Conservation (phyloP, 1,140 invertebrate species). For the Achatina immaculata region DNA sequence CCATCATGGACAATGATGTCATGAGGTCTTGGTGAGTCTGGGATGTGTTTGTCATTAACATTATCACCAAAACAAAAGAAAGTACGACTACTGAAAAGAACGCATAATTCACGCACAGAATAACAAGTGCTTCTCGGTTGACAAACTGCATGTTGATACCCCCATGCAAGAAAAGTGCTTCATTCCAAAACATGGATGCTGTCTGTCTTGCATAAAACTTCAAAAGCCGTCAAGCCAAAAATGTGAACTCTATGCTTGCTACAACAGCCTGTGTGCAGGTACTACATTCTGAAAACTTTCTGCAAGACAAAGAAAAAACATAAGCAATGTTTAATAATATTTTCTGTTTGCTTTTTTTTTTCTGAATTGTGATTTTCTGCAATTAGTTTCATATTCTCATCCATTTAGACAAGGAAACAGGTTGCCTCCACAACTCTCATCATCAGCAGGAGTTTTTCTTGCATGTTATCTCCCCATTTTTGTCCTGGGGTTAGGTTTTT, state of each 20-base stretch:
- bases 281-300: background rate
- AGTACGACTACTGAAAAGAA: conserved; percentile 62
- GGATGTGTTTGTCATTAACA: conserved; percentile 59
- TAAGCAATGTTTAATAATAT: no score
- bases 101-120: conserved; percentile 63
- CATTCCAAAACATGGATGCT: conserved; percentile 34
- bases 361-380: no score
- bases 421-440: no score
- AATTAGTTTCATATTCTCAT: no score
- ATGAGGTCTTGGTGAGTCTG: conserved; percentile 54
- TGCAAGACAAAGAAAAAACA: background rate
- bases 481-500: no score
- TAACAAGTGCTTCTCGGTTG: conserved; percentile 55
- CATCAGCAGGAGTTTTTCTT: no score
- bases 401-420: no score
- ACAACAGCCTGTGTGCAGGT: background rate
- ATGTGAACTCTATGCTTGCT: background rate
- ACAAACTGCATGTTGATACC: conserved; percentile 47
- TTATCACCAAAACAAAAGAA: conserved; percentile 55
- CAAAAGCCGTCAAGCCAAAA: background rate
- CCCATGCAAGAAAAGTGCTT: conserved; percentile 6
- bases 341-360: no score
- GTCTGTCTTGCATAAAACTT: no score
- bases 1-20: conserved; percentile 55
- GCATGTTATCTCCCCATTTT: no score